Evolutionary conservation across 2,113 vertebrate genomes (phyloP), one percentile per base, ranked within the genome.

Genomic region (Xiphophorus maculatus): DNA sequence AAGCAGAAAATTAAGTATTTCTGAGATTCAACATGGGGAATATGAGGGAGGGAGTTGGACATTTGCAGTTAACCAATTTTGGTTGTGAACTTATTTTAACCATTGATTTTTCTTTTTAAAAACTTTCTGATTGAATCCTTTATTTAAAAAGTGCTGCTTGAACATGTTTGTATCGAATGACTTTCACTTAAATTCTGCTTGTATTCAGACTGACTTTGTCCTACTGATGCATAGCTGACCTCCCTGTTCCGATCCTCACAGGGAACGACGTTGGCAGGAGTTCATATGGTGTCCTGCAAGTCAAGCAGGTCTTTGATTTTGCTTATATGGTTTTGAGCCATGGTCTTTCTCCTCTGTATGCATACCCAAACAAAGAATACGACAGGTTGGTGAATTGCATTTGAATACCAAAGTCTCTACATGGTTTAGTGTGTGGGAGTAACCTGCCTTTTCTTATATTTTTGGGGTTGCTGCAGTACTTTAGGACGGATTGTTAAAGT

Each of bases 241-340:
- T 37, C 12, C 1, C 10, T 19, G 13, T 32, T 66, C 5, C 51
- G 12, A 19, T 80, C 37, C 61, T 71, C 4, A 64, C 77, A 99
- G 98, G 96, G 69, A 99, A 98, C 58, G 98, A 99, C 71, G 97
- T 99, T 66, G 98, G 98, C 66, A 95, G 97, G 84, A 98, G 97
- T 85, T 99, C 98, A 0, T 99, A 99, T 9, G 97, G 98, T 72
- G 95, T 96, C 90, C 96, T 98, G 94, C 97, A 99, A 85, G 98
- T 99, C 85, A 99, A 98, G 82, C 97, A 99, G 90, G 97, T 98
- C 81, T 99, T 99, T 92, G 98, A 99, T 90, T 99, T 98, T 80
- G 98, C 98, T 74, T 99, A 97, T 66, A 97, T 98, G 85, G 96
- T 98, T 63, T 88, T 99, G 90, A 96, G 95, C 88, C 98, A 98